phyloP scores from a whole-genome alignment of 2,797 vertebrate genomes.

The Meriones psammophilus region DNA sequence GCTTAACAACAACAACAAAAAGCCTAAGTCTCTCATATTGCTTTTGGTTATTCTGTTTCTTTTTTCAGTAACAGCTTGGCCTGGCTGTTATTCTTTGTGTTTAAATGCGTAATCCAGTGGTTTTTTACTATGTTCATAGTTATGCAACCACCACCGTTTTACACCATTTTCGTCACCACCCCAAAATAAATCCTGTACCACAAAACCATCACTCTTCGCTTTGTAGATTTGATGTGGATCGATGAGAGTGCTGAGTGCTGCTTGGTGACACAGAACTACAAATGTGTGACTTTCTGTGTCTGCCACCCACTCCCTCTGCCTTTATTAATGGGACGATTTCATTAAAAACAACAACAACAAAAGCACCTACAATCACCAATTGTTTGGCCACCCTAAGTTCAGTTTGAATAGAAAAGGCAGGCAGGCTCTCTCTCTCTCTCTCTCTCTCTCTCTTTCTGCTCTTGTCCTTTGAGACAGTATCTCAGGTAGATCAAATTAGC shows the following conservation, averaged over 20 bases:
- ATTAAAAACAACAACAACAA: too few relatives aligned
- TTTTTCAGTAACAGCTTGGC: background rate
- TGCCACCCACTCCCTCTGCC: slow-evolving; percentile 1
- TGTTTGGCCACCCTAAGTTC: slow-evolving; percentile 3
- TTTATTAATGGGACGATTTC: background rate
- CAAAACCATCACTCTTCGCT: slow-evolving; percentile 20
- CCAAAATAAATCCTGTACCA: background rate
- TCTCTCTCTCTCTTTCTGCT: background rate
- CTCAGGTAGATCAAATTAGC: background rate
- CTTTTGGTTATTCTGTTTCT: background rate
- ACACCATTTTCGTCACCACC: background rate
- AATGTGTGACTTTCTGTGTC: slow-evolving; percentile 13
- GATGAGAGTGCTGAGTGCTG: background rate
- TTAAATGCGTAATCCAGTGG: background rate
- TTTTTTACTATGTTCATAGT: background rate
- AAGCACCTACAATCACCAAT: background rate
- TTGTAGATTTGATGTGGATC: background rate
- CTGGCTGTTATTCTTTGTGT: background rate
- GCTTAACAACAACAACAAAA: background rate
- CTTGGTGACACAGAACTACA: background rate
- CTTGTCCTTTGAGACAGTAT: background rate
- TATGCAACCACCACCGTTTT: background rate
- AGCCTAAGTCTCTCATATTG: background rate
- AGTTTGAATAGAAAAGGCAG: slow-evolving; percentile 8
- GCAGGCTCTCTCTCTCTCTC: too few relatives aligned